Evolutionary conservation across 1,140 invertebrate species (phyloP).

Genomic region (Aphelenchoides avenae): DNA sequence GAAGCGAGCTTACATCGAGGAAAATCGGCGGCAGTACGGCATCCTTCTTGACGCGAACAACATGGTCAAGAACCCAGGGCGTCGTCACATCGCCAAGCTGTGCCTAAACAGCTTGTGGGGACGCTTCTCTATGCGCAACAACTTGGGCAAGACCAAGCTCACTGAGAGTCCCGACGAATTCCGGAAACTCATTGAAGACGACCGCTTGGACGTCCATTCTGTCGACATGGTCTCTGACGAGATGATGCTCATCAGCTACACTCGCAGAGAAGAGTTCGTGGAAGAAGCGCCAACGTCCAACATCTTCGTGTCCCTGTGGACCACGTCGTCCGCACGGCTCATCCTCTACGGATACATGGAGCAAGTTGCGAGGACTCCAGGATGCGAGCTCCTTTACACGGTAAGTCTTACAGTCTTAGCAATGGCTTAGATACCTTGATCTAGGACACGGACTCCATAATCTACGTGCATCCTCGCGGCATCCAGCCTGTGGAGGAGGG

Average conservation of each 20-base stretch:
- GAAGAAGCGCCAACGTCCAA: too few relatives aligned
- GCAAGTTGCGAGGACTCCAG: neutral
- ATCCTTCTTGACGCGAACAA: neutral
- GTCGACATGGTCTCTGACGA: conserved; percentile 3
- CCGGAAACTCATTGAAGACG: neutral
- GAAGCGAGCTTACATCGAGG: neutral
- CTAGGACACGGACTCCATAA: conserved; percentile 6
- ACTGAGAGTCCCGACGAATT: conserved; percentile 5
- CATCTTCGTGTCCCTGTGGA: too few relatives aligned
- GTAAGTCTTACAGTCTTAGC: too few relatives aligned
- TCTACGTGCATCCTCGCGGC: conserved; percentile 1
- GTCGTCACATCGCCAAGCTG: too few relatives aligned
- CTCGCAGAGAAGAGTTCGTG: neutral
- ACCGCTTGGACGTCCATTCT: conserved; percentile 2
- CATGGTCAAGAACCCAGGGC: too few relatives aligned
- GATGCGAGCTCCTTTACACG: conserved; percentile 3
- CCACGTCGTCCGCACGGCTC: conserved; percentile 2
- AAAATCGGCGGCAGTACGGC: conserved; percentile 4
- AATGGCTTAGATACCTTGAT: too few relatives aligned
- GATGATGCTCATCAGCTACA: neutral
- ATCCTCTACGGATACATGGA: conserved; percentile 1
- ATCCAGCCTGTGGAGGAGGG: too few relatives aligned
- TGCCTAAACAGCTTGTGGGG: too few relatives aligned
- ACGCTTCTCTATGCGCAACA: neutral
- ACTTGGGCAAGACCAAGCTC: neutral